These are phyloP conservation scores for Chromobotia macracanthus DNA, from an alignment of 2,797 vertebrate species.

Conservation along the genomic window DNA sequence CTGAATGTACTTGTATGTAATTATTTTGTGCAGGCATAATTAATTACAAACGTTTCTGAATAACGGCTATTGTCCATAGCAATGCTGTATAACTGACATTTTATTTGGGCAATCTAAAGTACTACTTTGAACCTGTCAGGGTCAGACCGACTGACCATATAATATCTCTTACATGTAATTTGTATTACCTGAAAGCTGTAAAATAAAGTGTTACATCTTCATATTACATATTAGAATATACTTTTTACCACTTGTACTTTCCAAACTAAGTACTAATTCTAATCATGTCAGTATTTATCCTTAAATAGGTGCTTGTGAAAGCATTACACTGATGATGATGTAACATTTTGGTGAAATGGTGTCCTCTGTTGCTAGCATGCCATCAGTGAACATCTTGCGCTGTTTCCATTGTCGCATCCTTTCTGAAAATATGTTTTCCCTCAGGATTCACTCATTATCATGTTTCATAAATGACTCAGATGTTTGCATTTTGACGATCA, in stretches of 20 bases:
- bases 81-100: too few relatives aligned
- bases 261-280: background rate
- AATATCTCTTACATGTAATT: background rate
- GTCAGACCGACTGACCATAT: background rate
- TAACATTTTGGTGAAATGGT: background rate
- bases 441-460: slow-evolving; percentile 38
- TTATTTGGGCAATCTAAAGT: too few relatives aligned
- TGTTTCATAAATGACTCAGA: slow-evolving; percentile 49
- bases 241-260: background rate
- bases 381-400: slow-evolving; percentile 16
- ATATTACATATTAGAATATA: too few relatives aligned
- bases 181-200: background rate
- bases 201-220: too few relatives aligned
- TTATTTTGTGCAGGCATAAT: too few relatives aligned
- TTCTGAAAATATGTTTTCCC: slow-evolving; percentile 42
- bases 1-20: too few relatives aligned
- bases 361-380: background rate
- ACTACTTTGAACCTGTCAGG: background rate
- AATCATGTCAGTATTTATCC: background rate
- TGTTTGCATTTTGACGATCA: slow-evolving; percentile 48
- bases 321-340: slow-evolving; percentile 25
- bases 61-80: too few relatives aligned
- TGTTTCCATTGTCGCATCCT: slow-evolving; percentile 28
- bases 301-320: slow-evolving; percentile 6
- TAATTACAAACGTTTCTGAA: too few relatives aligned